phyloP scores from a whole-genome alignment of 2,797 vertebrate genomes.

The Rhinoraja longicauda region DNA sequence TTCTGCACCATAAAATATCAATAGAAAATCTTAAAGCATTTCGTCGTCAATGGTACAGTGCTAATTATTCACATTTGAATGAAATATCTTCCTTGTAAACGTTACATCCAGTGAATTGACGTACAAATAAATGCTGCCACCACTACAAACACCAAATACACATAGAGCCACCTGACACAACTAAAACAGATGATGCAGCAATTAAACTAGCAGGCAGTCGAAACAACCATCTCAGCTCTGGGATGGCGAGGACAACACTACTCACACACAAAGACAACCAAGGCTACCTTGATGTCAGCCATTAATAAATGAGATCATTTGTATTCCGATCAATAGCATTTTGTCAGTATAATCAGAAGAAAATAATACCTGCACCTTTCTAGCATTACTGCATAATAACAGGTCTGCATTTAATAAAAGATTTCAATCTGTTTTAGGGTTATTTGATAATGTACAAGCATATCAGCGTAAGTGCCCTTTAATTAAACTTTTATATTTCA shows the following conservation, averaged over 20 bases:
- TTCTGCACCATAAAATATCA: neutral
- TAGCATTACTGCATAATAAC: neutral
- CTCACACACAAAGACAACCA: constrained; percentile 18
- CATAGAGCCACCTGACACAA: neutral
- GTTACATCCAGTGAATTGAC: neutral
- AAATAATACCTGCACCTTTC: neutral
- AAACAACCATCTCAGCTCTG: neutral
- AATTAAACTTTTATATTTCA: neutral
- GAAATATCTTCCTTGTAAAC: neutral
- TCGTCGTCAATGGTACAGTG: neutral
- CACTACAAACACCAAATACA: neutral
- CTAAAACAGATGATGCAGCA: neutral
- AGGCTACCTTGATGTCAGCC: constrained; percentile 36
- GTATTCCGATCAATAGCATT: constrained; percentile 20
- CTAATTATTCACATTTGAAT: neutral
- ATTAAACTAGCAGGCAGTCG: neutral
- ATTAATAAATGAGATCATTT: neutral
- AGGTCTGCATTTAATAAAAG: neutral
- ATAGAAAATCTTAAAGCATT: neutral
- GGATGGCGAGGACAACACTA: neutral
- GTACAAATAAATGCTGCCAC: neutral
- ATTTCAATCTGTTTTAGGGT: neutral
- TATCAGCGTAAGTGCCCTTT: neutral
- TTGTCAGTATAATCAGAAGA: neutral
- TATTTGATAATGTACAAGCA: neutral